These are phyloP conservation scores for Antheraea mylitta DNA, from an alignment of 1,140 invertebrate species.

Conservation along the genomic window DNA sequence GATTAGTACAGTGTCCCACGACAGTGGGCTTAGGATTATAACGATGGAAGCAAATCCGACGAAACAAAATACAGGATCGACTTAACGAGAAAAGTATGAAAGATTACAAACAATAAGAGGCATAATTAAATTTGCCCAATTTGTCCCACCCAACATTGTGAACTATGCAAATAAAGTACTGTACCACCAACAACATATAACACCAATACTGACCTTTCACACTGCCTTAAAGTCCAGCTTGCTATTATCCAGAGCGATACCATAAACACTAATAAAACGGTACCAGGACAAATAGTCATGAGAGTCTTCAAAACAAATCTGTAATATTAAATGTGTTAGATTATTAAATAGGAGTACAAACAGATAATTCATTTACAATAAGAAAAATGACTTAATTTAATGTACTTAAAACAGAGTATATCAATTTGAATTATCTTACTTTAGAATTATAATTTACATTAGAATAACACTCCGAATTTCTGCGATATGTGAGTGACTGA, in stretches of 20 bases:
- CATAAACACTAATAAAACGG: slow-evolving; percentile 98
- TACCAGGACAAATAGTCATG: slow-evolving; percentile 99
- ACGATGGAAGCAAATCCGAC: slow-evolving; percentile 58
- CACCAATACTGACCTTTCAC: slow-evolving; percentile 92
- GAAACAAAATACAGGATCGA: slow-evolving; percentile 34
- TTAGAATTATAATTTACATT: too few species aligned
- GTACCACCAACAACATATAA: slow-evolving; percentile 23
- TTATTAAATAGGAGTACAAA: background rate
- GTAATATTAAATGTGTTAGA: slow-evolving; percentile 27
- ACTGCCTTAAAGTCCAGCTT: slow-evolving; percentile 98
- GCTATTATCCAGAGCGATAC: slow-evolving; percentile 99
- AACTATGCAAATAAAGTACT: slow-evolving; percentile 26
- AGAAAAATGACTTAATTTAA: too few species aligned
- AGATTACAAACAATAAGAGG: background rate
- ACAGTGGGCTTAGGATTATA: slow-evolving; percentile 41
- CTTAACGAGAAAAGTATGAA: background rate
- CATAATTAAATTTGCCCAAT: background rate
- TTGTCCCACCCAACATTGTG: slow-evolving; percentile 14
- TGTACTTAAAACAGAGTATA: too few species aligned
- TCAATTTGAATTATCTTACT: too few species aligned
- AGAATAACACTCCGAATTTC: too few species aligned
- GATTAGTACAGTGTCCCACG: slow-evolving; percentile 23
- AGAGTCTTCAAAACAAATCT: slow-evolving; percentile 99
- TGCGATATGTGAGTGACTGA: too few species aligned
- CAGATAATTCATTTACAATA: too few species aligned